These are phyloP conservation scores for Gasterosteus nipponicus DNA, from an alignment of 2,113 vertebrate genomes.

Conservation along the genomic window DNA sequence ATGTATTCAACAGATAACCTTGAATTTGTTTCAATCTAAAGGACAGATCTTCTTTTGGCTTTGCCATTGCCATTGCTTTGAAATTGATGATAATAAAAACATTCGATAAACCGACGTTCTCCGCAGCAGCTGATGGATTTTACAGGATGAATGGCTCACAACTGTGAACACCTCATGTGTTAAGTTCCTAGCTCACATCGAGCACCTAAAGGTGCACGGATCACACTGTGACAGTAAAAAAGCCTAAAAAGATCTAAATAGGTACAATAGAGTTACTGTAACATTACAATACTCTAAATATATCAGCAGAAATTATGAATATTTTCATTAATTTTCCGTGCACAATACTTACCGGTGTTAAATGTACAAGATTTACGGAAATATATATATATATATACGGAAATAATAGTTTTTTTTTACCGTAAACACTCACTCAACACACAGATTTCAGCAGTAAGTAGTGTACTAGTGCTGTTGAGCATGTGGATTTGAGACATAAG, in stretches of 20 bases:
- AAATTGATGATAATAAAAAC: constrained; percentile 17
- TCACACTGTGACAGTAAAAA: background rate
- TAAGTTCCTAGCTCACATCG: background rate
- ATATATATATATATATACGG: no score
- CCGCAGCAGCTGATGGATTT: constrained; percentile 18
- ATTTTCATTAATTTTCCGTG: background rate
- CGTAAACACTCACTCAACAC: background rate
- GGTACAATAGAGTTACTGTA: background rate
- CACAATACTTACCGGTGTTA: background rate
- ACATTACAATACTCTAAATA: background rate
- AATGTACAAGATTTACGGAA: background rate
- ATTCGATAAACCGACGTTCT: background rate
- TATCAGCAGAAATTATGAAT: background rate
- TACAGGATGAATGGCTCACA: constrained; percentile 10
- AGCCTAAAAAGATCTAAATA: background rate
- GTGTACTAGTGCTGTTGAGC: background rate
- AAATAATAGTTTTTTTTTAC: background rate
- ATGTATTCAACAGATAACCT: constrained; percentile 22
- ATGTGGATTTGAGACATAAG: background rate
- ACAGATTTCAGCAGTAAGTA: background rate
- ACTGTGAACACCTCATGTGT: constrained; percentile 8
- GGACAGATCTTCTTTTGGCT: background rate
- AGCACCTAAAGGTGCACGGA: background rate
- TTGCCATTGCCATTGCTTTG: constrained; percentile 5
- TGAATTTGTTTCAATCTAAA: constrained; percentile 16